Evolutionary conservation across 2,113 vertebrate species (phyloP).

Genomic region (Athene noctua): DNA sequence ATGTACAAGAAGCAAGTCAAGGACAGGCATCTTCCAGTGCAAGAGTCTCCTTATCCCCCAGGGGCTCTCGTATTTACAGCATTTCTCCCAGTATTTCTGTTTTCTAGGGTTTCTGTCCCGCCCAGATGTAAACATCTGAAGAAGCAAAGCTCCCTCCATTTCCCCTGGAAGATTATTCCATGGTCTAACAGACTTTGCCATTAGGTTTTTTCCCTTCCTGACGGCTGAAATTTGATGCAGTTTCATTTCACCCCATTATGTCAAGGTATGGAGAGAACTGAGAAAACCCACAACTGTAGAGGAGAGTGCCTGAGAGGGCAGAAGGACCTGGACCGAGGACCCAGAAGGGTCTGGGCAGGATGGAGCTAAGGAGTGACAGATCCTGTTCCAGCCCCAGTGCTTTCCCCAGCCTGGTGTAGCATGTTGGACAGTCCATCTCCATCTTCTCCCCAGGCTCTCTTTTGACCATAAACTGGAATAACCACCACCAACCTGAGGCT

Average conservation of each 20-base stretch:
- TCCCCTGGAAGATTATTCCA: background rate
- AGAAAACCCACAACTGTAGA: background rate
- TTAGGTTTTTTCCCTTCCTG: background rate
- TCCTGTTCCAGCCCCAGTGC: background rate
- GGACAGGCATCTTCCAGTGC: background rate
- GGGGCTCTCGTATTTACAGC: background rate
- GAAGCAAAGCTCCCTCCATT: background rate
- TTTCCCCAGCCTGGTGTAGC: background rate
- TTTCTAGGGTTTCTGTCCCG: background rate
- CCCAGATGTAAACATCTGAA: background rate
- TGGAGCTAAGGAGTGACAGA: background rate
- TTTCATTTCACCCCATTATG: background rate
- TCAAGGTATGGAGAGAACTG: background rate
- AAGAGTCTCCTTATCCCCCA: background rate
- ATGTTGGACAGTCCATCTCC: background rate
- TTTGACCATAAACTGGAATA: background rate
- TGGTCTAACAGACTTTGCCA: background rate
- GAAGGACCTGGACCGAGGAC: background rate
- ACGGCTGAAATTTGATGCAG: background rate
- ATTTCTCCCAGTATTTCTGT: background rate
- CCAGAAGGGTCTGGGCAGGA: background rate
- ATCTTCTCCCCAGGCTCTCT: background rate
- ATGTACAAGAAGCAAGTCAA: background rate
- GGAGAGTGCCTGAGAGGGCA: background rate
- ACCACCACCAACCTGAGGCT: background rate